Evolutionary conservation across 2,797 vertebrate species (phyloP).

Genomic region (Peromyscus nudipes): DNA sequence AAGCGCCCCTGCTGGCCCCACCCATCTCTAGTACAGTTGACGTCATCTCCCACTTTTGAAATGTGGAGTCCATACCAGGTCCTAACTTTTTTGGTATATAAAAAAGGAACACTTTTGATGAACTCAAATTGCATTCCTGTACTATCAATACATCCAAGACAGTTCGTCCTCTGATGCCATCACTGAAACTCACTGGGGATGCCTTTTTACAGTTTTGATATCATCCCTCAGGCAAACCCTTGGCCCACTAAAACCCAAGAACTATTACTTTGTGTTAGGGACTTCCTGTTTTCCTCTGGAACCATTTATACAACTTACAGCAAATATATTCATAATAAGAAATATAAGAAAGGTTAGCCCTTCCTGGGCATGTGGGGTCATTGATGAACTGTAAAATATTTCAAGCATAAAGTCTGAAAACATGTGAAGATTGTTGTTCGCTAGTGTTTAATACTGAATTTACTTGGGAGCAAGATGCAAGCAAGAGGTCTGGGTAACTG

Average conservation of each 20-base stretch:
- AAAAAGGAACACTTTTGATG: not conserved
- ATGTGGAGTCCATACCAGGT: not conserved
- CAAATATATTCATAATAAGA: not conserved
- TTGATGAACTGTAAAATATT: constrained; percentile 27
- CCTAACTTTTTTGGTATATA: not conserved
- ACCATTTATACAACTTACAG: not conserved
- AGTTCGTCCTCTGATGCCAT: not conserved
- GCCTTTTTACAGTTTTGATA: not conserved
- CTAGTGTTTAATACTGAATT: not conserved
- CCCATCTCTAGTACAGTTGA: not conserved
- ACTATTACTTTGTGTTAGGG: constrained; percentile 35
- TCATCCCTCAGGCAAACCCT: not conserved
- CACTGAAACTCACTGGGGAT: not conserved
- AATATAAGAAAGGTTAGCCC: not conserved
- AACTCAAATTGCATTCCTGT: not conserved
- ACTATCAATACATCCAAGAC: not conserved
- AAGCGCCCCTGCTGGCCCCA: not conserved
- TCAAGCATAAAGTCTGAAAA: constrained; percentile 10
- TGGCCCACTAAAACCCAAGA: not conserved
- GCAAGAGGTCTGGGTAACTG: not conserved
- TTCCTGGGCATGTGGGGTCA: not conserved
- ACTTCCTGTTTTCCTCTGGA: not conserved
- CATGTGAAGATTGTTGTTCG: not conserved
- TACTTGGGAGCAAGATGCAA: not conserved
- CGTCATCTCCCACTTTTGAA: not conserved